A percentile compares a stretch with the other conserved stretches of the same genome.
These are phyloP conservation scores for Leptinotarsa rubiginosa DNA, from an alignment of 2,888 invertebrate genomes.

Conservation along the genomic window DNA sequence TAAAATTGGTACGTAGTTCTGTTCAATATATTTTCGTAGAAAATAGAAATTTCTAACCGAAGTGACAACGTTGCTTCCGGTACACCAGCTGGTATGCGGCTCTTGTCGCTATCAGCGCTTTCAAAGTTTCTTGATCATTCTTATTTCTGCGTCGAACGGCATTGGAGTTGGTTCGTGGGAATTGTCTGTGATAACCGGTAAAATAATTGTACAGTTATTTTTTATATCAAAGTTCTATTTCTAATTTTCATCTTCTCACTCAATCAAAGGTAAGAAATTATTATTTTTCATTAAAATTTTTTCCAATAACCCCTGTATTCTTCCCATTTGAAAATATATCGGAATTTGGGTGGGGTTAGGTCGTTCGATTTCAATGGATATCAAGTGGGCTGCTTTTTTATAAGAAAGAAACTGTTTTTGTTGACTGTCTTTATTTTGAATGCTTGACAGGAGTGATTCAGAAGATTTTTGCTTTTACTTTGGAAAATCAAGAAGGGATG, in stretches of 20 bases:
- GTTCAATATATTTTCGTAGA: neutral
- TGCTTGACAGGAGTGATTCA: neutral
- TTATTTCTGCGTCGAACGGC: constrained; percentile 36
- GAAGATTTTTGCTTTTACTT: too few relatives aligned
- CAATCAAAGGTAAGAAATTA: constrained; percentile 40
- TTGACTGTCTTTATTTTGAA: neutral
- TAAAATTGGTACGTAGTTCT: too few relatives aligned
- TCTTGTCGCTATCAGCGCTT: constrained; percentile 24
- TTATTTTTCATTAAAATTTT: constrained; percentile 18
- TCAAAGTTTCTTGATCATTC: constrained; percentile 28
- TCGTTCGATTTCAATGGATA: constrained; percentile 16
- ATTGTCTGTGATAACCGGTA: constrained; percentile 45
- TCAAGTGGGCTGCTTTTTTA: constrained; percentile 7
- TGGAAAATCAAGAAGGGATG: too few relatives aligned
- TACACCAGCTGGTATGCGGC: constrained; percentile 34
- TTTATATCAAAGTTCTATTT: constrained; percentile 31
- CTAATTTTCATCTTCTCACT: constrained; percentile 28
- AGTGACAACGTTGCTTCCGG: constrained; percentile 29
- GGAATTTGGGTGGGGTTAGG: constrained; percentile 24
- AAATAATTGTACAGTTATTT: constrained; percentile 40
- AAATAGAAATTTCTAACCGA: neutral
- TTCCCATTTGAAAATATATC: neutral
- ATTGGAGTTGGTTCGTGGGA: constrained; percentile 32
- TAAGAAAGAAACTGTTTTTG: constrained; percentile 2
- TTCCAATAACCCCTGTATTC: neutral